Evolutionary conservation across 2,797 vertebrate species (phyloP).

Genomic region (Tenualosa thibaudeaui): DNA sequence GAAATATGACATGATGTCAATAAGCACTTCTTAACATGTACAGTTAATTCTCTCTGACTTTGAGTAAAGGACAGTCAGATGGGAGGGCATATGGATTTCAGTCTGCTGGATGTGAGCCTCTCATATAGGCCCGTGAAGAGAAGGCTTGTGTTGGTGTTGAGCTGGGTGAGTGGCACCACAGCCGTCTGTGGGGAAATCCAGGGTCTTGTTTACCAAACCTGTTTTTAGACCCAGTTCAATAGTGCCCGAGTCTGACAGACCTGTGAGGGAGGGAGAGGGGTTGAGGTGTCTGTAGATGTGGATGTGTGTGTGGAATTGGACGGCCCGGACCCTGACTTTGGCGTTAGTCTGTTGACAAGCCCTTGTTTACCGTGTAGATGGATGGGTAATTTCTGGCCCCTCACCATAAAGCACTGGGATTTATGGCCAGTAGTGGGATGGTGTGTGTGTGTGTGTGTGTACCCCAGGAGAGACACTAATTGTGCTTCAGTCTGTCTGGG

Average conservation of each 20-base stretch:
- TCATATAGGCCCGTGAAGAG: no score
- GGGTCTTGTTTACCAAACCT: conserved; percentile 70
- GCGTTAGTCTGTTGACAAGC: conserved; percentile 76
- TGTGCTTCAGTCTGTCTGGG: conserved; percentile 36
- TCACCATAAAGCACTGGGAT: conserved; percentile 83
- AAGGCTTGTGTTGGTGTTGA: no score
- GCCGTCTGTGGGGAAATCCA: conserved; percentile 68
- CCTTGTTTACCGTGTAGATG: conserved; percentile 82
- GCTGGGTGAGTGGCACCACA: conserved; percentile 61
- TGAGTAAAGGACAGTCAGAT: no score
- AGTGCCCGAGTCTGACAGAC: conserved; percentile 66
- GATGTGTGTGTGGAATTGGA: no score
- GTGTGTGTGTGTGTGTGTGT: conserved; percentile 20
- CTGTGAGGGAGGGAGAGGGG: not conserved
- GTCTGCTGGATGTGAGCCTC: no score
- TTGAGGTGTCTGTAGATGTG: no score
- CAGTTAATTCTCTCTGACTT: no score
- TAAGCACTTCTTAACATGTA: no score
- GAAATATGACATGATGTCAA: no score
- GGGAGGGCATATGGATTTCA: no score
- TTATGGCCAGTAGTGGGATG: conserved; percentile 75
- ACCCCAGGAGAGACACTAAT: conserved; percentile 73
- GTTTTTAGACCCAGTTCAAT: conserved; percentile 71
- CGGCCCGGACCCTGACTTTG: conserved; percentile 61
- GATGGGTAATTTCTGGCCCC: conserved; percentile 82